phyloP scores from a whole-genome alignment of 35 echinoderm and acorn worm genomes.

The Amphiura filiformis region DNA sequence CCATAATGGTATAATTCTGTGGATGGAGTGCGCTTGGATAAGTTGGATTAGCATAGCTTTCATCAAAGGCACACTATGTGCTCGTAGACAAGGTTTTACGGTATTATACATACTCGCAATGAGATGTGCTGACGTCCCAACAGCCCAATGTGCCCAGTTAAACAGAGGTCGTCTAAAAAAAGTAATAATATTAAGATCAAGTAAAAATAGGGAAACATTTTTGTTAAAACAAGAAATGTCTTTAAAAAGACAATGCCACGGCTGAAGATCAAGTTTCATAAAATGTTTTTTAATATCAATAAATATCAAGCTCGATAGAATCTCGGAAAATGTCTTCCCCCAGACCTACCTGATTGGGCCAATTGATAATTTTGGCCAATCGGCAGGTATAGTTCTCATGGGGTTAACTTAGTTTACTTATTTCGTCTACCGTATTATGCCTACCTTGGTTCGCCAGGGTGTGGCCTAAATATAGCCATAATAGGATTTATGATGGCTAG shows the following conservation, averaged over 20 bases:
- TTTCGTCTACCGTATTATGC: no score
- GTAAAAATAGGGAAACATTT: no score
- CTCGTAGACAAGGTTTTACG: no score
- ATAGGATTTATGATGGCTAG: constrained; percentile 47
- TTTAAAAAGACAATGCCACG: no score
- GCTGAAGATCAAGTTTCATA: no score
- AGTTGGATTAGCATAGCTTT: no score
- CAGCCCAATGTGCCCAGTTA: constrained; percentile 66
- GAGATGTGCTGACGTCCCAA: constrained; percentile 45
- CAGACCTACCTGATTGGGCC: neutral
- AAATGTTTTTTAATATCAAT: neutral
- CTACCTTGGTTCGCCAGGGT: constrained; percentile 70
- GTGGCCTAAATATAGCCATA: constrained; percentile 77
- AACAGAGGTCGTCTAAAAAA: constrained; percentile 58
- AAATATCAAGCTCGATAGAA: neutral
- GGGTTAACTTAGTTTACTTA: no score
- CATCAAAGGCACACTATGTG: no score
- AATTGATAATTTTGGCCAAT: neutral
- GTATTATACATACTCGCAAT: constrained; percentile 29
- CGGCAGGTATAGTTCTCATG: no score
- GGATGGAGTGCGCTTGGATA: no score
- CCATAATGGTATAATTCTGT: no score
- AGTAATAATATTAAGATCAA: neutral
- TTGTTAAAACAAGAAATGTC: no score
- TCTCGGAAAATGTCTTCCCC: neutral